These are phyloP conservation scores for Tenebrosternarchus preto DNA, from an alignment of 2,113 vertebrate species.

Conservation along the genomic window DNA sequence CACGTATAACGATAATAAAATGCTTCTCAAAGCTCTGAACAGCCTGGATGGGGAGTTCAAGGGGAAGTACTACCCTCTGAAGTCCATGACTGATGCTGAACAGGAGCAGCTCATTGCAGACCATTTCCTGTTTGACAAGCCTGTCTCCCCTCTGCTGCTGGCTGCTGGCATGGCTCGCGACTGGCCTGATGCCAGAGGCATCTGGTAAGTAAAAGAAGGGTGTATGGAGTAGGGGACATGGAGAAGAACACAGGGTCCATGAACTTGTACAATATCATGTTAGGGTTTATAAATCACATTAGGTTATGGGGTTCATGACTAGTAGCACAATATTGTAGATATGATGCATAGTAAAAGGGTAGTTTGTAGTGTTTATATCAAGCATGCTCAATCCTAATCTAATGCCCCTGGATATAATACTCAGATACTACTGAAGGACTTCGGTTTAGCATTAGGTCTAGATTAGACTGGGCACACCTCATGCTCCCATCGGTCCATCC, in stretches of 20 bases:
- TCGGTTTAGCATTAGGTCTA: too few relatives aligned
- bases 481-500: not conserved
- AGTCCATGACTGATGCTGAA: slow-evolving; percentile 86
- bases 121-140: slow-evolving; percentile 97
- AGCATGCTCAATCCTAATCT: too few relatives aligned
- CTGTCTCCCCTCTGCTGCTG: slow-evolving; percentile 88
- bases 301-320: not conserved
- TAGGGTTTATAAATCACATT: not conserved
- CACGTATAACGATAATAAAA: not conserved
- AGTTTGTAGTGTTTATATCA: not conserved
- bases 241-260: not conserved
- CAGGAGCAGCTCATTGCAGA: slow-evolving; percentile 92
- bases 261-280: not conserved
- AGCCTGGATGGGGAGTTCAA: slow-evolving; percentile 91
- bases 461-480: not conserved
- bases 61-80: slow-evolving; percentile 92
- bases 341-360: too few relatives aligned
- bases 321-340: too few relatives aligned
- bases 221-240: not conserved
- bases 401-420: too few relatives aligned
- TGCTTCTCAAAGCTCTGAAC: slow-evolving; percentile 76
- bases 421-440: too few relatives aligned
- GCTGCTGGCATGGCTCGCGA: slow-evolving; percentile 93
- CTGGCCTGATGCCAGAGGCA: slow-evolving; percentile 91
- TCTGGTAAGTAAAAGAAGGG: slow-evolving; percentile 78